Base-by-base conservation (phyloP, 2,888 invertebrate genomes). In the Chymomyza procnemis region DNA sequence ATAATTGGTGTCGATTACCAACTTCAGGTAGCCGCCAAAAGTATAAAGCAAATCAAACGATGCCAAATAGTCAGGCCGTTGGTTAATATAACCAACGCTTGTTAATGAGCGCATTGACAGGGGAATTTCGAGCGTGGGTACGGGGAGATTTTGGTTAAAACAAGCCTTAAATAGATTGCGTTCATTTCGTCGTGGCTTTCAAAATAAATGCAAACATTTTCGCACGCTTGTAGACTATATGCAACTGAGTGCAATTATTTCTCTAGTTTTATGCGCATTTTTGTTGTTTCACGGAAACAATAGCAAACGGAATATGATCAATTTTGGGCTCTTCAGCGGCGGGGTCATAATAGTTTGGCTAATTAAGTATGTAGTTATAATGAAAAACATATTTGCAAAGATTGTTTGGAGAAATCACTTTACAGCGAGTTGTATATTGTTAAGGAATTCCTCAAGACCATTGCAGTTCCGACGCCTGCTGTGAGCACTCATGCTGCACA, bases 1-100 rank as follows among this genome's bases (percentile, higher is more conserved):
- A 86, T 81, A 88, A 88, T 80, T 76, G 66, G 57, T 71, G 70
- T 34, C 77, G 58, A 81, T 86, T 81, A 87, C 75, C 75, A 71
- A 73, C 82, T 76, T 70, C 67, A 73, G 70, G 59, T 59, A 21
- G 65, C 56, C 67, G 64, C 56, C 64, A 48, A 12, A 47, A 22
- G 14, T 19, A 14, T 14, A 18, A 54, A 19, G 54, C 50, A 50
- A 50, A 50, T 19, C 18, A 50, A 41, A 41, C 12, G 34, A 41
- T 12, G 34, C 12, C 12, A 41, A 41, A 12, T 9, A 41, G 12
- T 5, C 2, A 41, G 34, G 34, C 34, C 34, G 12, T 12, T 12
- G 34, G 12, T 12, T 41, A 3, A 12, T 41, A 12, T 41, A 3
- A 41, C 12, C 2, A 41, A n/a, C n/a, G n/a, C 34, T 12, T 41